Base-by-base conservation (phyloP, 2,888 invertebrate species). In the Agrochola lychnidis region DNA sequence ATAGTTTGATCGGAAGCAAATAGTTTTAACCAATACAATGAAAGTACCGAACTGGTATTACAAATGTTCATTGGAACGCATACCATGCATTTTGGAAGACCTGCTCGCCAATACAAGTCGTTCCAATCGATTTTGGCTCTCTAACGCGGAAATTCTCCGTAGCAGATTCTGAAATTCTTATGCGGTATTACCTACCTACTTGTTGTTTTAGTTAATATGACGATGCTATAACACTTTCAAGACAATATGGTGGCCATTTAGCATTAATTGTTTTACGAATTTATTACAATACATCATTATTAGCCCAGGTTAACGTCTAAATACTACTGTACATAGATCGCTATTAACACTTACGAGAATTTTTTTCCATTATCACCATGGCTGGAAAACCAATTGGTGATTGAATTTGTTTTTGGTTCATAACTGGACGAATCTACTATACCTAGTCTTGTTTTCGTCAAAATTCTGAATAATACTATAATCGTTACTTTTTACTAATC, bases 11-110 rank as follows among this genome's bases (percentile, higher is more conserved):
- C 71, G 67, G 80, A 79, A 84, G 86, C 85, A 85, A 84, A 90
- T 90, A 90, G 90, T 91, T 91, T 86, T 78, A 88, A 87, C 85
- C 84, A 85, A 87, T 79, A 90, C 89, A 89, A 89, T 89, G 87
- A 83, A 87, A 88, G 82, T 87, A 83, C 89, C 79, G 83, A 76
- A 83, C 82, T 81, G 78, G 81, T 86, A 84, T 87, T 84, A 82
- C 87, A 82, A 89, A 87, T 88, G 85, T 88, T 88, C 89, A 89
- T 87, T 87, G 88, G 86, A 89, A 87, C 89, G 88, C 91, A 91
- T 91, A 87, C 90, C 89, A 75, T 82, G 85, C 90, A 91, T 93
- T 92, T 91, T 89, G 83, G 79, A 83, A 85, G 87, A 86, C 83
- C 83, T 86, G 83, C 76, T 84, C 82, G 82, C 88, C 89, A 87